Conservation (phyloP, 2,888 invertebrate genomes). For the Papilio protenor region DNA sequence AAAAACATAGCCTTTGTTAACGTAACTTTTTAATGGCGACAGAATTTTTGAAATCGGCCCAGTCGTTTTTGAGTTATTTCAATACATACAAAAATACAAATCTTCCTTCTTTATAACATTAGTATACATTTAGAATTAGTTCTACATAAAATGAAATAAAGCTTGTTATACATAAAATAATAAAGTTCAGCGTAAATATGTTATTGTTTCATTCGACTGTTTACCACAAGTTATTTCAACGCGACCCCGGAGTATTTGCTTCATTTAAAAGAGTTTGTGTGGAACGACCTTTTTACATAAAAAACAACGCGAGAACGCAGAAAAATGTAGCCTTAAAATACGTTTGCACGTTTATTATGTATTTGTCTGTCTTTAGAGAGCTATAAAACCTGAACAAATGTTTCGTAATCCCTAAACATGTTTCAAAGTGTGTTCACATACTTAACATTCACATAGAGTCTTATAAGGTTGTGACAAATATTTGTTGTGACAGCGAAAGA, state of each 20-base stretch:
- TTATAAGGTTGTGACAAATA: constrained; percentile 2
- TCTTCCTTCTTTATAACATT: too few relatives aligned
- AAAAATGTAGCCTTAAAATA: constrained; percentile 6
- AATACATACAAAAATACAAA: too few relatives aligned
- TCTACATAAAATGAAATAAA: background rate
- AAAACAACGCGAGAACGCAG: constrained; percentile 21
- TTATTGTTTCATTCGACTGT: background rate
- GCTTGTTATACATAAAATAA: background rate
- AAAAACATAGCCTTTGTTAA: too few relatives aligned
- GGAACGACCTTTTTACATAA: constrained; percentile 23
- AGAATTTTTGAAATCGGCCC: too few relatives aligned
- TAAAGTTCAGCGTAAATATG: background rate
- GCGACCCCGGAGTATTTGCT: constrained; percentile 19
- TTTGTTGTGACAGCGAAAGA: background rate
- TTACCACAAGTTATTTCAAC: constrained; percentile 15
- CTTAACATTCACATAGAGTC: background rate
- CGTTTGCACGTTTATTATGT: constrained; percentile 12
- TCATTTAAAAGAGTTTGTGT: constrained; percentile 14
- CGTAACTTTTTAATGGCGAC: too few relatives aligned
- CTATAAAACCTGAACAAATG: constrained; percentile 32
- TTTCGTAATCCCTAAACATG: constrained; percentile 8
- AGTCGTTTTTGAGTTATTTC: too few relatives aligned
- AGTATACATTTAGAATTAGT: background rate
- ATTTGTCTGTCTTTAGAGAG: constrained; percentile 30
- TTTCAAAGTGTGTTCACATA: background rate